Evolutionary conservation across 2,113 vertebrate genomes (phyloP), one percentile per base, ranked within the genome.

Genomic region (Tenrec ecaudatus): DNA sequence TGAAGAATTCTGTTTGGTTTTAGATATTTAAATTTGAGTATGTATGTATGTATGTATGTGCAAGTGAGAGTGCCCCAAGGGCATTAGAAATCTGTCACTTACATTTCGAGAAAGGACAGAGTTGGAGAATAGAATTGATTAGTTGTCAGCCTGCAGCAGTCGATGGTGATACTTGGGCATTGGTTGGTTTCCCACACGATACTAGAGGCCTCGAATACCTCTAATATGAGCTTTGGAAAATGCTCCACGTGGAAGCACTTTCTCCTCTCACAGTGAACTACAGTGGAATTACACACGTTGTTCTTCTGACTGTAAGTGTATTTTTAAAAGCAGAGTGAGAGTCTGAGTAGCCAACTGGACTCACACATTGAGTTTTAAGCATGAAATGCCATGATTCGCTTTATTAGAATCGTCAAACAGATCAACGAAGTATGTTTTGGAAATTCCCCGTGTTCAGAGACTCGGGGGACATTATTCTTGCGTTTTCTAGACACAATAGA

Each of bases 11-110:
- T 58, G 53, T 57, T 19, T 10, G 36, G 53, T 73, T 73, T 84
- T 68, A 90, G 86, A 68, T 43, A 8, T 43, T 79, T 85, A 77
- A 57, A 71, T 89, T 89, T 71, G 58, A 81, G 47, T n/a, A n/a
- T n/a, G n/a, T n/a, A n/a, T n/a, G n/a, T n/a, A n/a, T n/a, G 40
- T 40, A 40, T 62, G 29, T 82, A 25, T 43, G 23, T 71, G 43
- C 47, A 79, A 43, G 43, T 68, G 29, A 57, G 66, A 43, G 33
- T 83, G 53, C 15, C 58, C 29, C n/a, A 53, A 20, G 14, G 33
- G 23, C 66, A 43, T 15, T 66, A 6, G 68, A 40, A 27, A 88
- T 64, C 53, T 80, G 23, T 64, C 53, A 85, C 53, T 68, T 33
- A 81, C 85, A 92, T 81, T 86, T 36, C 8, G 17, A 36, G 23